Conservation (phyloP, 2,113 vertebrate species). For the Serilophus lunatus region DNA sequence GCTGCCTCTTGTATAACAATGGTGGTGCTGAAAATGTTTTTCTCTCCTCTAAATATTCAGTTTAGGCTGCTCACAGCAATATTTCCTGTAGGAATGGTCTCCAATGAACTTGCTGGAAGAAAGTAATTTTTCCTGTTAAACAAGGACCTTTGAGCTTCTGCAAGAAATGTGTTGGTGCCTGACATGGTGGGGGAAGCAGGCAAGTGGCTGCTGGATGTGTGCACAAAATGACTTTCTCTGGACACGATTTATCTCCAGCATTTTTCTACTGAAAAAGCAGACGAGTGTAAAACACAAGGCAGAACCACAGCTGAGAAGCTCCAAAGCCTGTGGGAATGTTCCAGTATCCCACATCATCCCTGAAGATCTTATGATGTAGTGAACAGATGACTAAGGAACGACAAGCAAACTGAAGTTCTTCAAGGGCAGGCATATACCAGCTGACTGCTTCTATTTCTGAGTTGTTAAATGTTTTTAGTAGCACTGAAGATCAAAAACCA, state of each 20-base stretch:
- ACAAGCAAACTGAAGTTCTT: background rate
- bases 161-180: background rate
- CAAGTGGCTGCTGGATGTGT: background rate
- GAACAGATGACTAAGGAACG: background rate
- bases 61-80: background rate
- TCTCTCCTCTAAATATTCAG: background rate
- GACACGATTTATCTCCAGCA: rapidly evolving
- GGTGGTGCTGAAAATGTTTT: background rate
- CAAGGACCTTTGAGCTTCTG: background rate
- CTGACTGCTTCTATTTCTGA: background rate
- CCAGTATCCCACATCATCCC: background rate
- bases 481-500: slow-evolving; percentile 48
- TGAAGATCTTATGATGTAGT: rapidly evolving
- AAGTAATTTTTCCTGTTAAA: background rate
- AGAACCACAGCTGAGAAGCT: background rate
- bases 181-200: rapidly evolving
- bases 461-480: background rate
- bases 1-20: background rate
- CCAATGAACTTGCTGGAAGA: no score
- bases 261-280: background rate
- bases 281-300: background rate
- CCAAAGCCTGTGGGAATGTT: background rate
- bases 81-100: background rate
- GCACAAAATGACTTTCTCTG: background rate
- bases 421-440: background rate